These are phyloP conservation scores for Homalodisca vitripennis DNA, from an alignment of 1,140 invertebrate species.

Conservation along the genomic window DNA sequence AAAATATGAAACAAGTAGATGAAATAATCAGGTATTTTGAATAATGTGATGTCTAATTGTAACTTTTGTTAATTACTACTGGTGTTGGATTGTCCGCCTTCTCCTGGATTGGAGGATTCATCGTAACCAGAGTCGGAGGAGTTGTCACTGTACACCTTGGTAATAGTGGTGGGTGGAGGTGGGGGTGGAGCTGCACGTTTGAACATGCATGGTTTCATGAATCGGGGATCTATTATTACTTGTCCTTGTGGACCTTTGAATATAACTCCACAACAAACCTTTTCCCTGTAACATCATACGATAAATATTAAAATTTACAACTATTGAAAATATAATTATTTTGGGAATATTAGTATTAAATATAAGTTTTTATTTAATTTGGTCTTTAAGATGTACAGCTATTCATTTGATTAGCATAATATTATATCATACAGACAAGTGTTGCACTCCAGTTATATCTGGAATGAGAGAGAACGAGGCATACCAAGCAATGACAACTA, in stretches of 20 bases:
- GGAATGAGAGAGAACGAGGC: too few relatives aligned
- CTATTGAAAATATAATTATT: too few relatives aligned
- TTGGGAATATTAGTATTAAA: too few relatives aligned
- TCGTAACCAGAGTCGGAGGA: conserved; percentile 64
- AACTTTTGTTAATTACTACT: conserved; percentile 22
- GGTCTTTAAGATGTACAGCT: too few relatives aligned
- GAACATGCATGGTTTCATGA: conserved; percentile 61
- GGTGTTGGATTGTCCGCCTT: background rate
- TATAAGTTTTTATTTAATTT: too few relatives aligned
- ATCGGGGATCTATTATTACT: conserved; percentile 61
- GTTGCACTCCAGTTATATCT: too few relatives aligned
- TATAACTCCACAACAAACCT: conserved; percentile 70
- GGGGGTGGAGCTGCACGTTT: conserved; percentile 37
- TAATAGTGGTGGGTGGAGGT: conserved; percentile 23
- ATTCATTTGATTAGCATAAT: too few relatives aligned
- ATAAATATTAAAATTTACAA: too few relatives aligned
- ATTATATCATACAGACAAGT: too few relatives aligned
- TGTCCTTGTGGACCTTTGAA: conserved; percentile 66
- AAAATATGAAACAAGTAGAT: background rate
- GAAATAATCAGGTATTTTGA: conserved; percentile 13
- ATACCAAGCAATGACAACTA: too few relatives aligned
- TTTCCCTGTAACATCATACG: conserved; percentile 60
- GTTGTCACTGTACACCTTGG: conserved; percentile 56
- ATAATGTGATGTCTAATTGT: conserved; percentile 23
- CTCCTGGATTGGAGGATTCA: conserved; percentile 56